Evolutionary conservation across 2,888 invertebrate genomes (phyloP), one percentile per base, ranked within the genome.

Genomic region (Lathronympha strigana): DNA sequence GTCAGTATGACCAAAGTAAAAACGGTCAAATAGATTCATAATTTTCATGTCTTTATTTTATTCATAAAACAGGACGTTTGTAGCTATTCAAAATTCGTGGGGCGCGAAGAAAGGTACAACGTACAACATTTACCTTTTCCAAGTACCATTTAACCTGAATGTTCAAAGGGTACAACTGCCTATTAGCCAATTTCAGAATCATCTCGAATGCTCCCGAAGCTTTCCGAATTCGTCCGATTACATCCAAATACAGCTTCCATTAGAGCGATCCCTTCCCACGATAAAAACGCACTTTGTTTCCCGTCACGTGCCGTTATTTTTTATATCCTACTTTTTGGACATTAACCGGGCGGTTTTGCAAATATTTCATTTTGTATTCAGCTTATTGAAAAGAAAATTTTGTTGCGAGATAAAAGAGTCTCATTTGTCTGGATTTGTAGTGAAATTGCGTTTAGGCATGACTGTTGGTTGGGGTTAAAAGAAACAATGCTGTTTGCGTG

Each of bases 241-340:
- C 68, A 64, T 66, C 67, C 72, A 70, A 72, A 71, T 79, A 43
- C 81, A 74, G 79, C 80, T 70, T 79, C 82, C 84, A 87, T 87
- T 87, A 87, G 79, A 75, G 75, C 76, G 87, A 87, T 86, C 86
- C 86, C 79, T 83, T 81, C 79, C 74, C 78, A 72, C 83, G 85
- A 88, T 89, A 88, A 88, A 86, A 88, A 85, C 81, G 82, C 83
- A 85, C 83, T 87, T 88, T 87, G 86, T 87, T 86, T 82, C 76
- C 78, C 86, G 84, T 87, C 88, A 88, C 87, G 85, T 87, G 73
- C 80, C 79, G 78, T 84, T 85, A 85, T 86, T 88, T 88, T 88
- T 88, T 84, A 83, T 83, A 78, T 74, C 72, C 74, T 80, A 75
- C 76, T 85, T 82, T 85, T 83, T 78, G 71, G 82, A 76, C 81